A percentile compares a stretch with the other conserved stretches of the same genome.
phyloP scores from a whole-genome alignment of 2,888 invertebrate genomes.

The Lithodes maja region DNA sequence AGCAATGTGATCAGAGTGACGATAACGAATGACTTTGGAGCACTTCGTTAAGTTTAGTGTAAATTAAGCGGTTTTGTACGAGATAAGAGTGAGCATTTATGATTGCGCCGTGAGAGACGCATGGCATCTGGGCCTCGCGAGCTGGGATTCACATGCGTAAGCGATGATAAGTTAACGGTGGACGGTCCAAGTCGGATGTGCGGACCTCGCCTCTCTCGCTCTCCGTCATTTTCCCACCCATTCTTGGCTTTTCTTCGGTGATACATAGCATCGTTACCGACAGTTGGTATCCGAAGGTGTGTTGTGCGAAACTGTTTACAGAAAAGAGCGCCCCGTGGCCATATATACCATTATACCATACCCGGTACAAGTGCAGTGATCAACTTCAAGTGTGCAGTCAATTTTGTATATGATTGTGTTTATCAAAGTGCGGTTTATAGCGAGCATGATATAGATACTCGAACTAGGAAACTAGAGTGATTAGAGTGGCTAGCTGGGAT shows the following conservation, averaged over 20 bases:
- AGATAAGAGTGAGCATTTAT: not conserved
- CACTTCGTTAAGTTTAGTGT: not conserved
- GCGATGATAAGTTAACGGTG: conserved; percentile 59
- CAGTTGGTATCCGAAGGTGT: too few relatives aligned
- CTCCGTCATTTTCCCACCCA: not conserved
- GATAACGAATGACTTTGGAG: not conserved
- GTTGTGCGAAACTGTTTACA: too few relatives aligned
- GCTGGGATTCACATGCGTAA: conserved; percentile 49
- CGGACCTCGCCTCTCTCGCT: not conserved
- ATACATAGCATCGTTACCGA: too few relatives aligned
- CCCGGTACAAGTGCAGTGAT: too few relatives aligned
- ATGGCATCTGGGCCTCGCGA: conserved; percentile 40
- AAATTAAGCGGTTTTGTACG: not conserved
- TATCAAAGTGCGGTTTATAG: too few relatives aligned
- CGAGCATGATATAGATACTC: too few relatives aligned
- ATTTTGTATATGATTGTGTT: too few relatives aligned
- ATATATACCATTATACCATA: too few relatives aligned
- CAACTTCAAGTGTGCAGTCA: too few relatives aligned
- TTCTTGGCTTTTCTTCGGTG: not conserved
- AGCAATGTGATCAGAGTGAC: not conserved
- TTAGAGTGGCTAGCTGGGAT: too few relatives aligned
- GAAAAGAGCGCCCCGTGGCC: too few relatives aligned
- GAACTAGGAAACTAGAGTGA: too few relatives aligned
- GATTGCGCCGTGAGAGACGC: not conserved
- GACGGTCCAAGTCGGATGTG: conserved; percentile 39